These are phyloP conservation scores for Mionectes olivaceus DNA, from an alignment of 2,797 vertebrate species.

Conservation along the genomic window DNA sequence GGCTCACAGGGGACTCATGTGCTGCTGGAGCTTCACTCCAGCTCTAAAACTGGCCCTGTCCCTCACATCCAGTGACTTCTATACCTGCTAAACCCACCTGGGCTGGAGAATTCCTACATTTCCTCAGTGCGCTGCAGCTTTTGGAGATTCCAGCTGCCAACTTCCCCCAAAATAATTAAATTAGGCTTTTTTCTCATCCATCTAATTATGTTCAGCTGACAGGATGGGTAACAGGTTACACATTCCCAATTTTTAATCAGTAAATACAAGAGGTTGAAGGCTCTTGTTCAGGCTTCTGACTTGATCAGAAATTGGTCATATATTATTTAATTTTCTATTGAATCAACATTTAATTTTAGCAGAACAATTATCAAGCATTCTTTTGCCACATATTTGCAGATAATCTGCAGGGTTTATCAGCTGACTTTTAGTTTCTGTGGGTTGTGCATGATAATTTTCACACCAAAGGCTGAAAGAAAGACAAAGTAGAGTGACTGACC, in stretches of 20 bases:
- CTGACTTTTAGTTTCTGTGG: background rate
- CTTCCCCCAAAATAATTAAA: background rate
- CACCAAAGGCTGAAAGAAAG: background rate
- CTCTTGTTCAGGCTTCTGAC: background rate
- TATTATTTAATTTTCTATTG: background rate
- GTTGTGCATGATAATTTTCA: conserved; percentile 26
- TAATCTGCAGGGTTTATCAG: background rate
- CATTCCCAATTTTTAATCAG: background rate
- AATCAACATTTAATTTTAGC: background rate
- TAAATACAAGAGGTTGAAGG: background rate
- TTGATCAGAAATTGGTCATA: background rate
- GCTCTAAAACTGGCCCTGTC: background rate
- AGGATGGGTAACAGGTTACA: background rate
- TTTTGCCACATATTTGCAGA: conserved; percentile 5
- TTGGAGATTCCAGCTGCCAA: background rate
- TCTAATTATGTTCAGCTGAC: background rate
- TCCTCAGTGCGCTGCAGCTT: background rate
- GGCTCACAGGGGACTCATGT: rapidly evolving
- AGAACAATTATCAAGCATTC: conserved; percentile 21
- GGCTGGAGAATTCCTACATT: background rate
- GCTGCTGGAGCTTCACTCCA: background rate
- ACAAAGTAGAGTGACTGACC: background rate
- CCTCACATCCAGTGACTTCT: background rate
- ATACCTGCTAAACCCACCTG: background rate
- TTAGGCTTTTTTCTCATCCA: rapidly evolving